A percentile compares a stretch with the other conserved stretches of the same genome.
phyloP scores from a whole-genome alignment of 1,140 invertebrate genomes.

The Belonocnema kinseyi region DNA sequence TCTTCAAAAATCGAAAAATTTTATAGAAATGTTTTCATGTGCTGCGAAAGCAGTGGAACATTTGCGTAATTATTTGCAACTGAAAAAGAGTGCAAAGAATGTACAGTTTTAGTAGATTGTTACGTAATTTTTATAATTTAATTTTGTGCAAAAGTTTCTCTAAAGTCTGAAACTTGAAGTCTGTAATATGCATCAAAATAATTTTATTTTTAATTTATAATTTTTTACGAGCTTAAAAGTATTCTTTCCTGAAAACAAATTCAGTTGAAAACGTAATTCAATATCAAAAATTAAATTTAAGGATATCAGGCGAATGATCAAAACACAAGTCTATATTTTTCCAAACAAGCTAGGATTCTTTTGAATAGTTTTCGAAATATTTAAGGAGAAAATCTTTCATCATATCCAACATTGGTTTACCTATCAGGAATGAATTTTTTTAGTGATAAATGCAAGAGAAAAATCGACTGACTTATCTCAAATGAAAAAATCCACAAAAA shows the following conservation, averaged over 20 bases:
- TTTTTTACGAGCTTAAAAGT: not conserved
- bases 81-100: slow-evolving; percentile 5
- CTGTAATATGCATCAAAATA: not conserved
- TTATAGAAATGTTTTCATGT: slow-evolving; percentile 12
- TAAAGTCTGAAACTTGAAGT: not conserved
- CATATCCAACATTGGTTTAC: slow-evolving; percentile 14
- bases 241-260: not conserved
- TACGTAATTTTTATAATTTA: slow-evolving; percentile 20
- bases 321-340: slow-evolving; percentile 24
- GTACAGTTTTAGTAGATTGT: slow-evolving; percentile 16
- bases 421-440: slow-evolving; percentile 1
- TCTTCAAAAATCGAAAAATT: not conserved
- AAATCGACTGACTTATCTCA: slow-evolving; percentile 20
- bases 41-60: not conserved
- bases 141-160: slow-evolving; percentile 8
- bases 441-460: not conserved
- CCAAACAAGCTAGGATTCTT: not conserved
- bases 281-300: not conserved
- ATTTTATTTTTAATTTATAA: not conserved
- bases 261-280: not conserved
- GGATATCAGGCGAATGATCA: slow-evolving; percentile 13
- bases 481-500: not conserved
- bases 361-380: not conserved
- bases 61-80: not conserved
- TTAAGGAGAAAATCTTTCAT: not conserved